phyloP scores from a whole-genome alignment of 2,888 invertebrate genomes.

The Epistrophella euchroma region DNA sequence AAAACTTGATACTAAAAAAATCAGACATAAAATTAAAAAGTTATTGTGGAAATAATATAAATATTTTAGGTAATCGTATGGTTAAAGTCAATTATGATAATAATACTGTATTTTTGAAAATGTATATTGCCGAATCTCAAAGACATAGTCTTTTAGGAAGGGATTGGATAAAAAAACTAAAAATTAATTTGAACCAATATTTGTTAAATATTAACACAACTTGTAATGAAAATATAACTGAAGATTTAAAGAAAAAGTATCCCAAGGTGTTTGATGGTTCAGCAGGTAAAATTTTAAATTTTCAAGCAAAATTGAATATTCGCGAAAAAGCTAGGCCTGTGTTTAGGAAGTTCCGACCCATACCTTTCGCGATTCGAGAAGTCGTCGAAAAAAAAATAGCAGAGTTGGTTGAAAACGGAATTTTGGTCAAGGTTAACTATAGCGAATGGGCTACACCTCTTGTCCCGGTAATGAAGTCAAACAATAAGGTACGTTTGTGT shows the following conservation, averaged over 20 bases:
- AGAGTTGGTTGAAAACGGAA: neutral
- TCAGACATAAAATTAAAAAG: neutral
- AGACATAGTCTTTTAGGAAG: neutral
- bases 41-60: neutral
- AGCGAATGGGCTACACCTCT: slow-evolving; percentile 23
- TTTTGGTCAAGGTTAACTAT: neutral
- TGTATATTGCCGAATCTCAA: neutral
- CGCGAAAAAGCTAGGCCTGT: neutral
- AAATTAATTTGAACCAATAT: neutral
- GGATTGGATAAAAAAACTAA: neutral
- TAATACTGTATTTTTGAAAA: neutral
- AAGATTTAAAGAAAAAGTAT: slow-evolving; percentile 2
- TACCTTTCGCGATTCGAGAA: slow-evolving; percentile 7
- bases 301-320: neutral
- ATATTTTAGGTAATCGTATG: neutral
- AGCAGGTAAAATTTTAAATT: slow-evolving; percentile 1
- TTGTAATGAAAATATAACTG: neutral
- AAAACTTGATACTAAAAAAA: neutral
- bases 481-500: slow-evolving; percentile 13
- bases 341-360: neutral
- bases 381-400: neutral
- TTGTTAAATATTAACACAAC: neutral
- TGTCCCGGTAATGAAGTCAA: slow-evolving; percentile 3
- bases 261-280: slow-evolving; percentile 6
- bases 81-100: neutral